Percentiles rank a stretch among this genome's conserved stretches.
Conservation (phyloP, 1,140 invertebrate genomes). For the Zaprionus lachaisei region DNA sequence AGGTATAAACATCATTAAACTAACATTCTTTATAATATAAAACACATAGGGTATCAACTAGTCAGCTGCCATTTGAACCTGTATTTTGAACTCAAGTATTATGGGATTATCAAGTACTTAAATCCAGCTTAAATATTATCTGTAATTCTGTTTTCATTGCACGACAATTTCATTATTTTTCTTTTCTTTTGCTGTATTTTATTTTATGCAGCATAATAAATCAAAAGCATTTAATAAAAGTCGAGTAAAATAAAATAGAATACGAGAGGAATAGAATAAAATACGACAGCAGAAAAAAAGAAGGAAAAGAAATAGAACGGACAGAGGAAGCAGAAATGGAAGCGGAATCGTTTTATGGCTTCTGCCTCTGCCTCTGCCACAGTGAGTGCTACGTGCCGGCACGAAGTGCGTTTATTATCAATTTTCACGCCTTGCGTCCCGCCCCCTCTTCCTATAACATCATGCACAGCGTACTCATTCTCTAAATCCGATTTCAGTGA, state of each 20-base stretch:
- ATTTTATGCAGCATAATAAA: constrained; percentile 39
- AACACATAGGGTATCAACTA: background rate
- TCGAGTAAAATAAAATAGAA: constrained; percentile 48
- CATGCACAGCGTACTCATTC: constrained; percentile 3
- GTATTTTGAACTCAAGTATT: background rate
- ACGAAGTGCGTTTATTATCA: constrained; percentile 70
- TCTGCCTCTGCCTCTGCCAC: constrained; percentile 17
- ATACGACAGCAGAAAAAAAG: background rate
- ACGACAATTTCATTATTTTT: constrained; percentile 9
- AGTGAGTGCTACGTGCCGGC: constrained; percentile 58
- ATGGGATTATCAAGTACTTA: background rate
- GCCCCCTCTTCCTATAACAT: background rate
- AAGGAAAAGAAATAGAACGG: constrained; percentile 15
- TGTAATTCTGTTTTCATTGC: background rate
- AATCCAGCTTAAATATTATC: background rate
- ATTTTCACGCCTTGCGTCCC: constrained; percentile 54
- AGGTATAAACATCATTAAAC: too few relatives aligned
- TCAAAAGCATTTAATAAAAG: constrained; percentile 65
- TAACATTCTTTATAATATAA: too few relatives aligned
- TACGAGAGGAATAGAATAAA: constrained; percentile 8
- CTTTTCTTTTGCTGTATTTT: background rate
- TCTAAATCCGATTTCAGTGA: constrained; percentile 5
- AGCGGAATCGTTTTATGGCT: constrained; percentile 30
- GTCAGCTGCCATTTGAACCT: background rate
- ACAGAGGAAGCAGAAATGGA: constrained; percentile 23